Conservation (phyloP, 2,113 vertebrate species). For the Silurus glanis region DNA sequence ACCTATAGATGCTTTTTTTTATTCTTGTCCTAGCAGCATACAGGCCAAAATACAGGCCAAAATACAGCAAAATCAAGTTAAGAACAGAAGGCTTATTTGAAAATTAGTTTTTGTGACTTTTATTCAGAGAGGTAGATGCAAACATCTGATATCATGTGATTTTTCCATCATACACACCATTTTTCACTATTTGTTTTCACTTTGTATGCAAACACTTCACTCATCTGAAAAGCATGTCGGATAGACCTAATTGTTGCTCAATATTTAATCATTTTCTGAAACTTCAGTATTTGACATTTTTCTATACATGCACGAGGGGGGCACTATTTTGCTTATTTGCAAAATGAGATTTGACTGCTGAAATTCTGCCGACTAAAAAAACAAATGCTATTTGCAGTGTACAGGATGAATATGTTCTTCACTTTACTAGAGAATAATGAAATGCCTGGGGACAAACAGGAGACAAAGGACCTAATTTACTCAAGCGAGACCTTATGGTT, state of each 20-base stretch:
- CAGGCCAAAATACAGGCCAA: no score
- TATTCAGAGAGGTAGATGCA: not conserved
- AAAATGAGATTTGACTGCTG: constrained; percentile 1
- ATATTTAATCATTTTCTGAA: not conserved
- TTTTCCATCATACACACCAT: not conserved
- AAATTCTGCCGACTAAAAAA: constrained; percentile 5
- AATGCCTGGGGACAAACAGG: constrained; percentile 17
- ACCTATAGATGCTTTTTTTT: not conserved
- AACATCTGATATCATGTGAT: not conserved
- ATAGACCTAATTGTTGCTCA: not conserved
- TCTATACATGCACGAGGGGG: not conserved
- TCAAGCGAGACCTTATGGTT: not conserved
- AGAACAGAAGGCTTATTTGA: not conserved
- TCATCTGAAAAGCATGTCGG: not conserved
- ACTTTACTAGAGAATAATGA: not conserved
- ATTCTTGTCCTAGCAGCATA: not conserved
- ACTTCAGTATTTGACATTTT: not conserved
- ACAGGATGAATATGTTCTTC: constrained; percentile 15
- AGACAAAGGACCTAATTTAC: constrained; percentile 22
- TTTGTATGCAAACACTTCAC: not conserved
- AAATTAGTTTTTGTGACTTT: not conserved
- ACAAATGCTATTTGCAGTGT: not conserved
- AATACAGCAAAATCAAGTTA: not conserved
- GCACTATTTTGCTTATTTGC: not conserved
- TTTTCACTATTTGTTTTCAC: not conserved